Conservation (phyloP, 2,113 vertebrate genomes). For the Motacilla alba region DNA sequence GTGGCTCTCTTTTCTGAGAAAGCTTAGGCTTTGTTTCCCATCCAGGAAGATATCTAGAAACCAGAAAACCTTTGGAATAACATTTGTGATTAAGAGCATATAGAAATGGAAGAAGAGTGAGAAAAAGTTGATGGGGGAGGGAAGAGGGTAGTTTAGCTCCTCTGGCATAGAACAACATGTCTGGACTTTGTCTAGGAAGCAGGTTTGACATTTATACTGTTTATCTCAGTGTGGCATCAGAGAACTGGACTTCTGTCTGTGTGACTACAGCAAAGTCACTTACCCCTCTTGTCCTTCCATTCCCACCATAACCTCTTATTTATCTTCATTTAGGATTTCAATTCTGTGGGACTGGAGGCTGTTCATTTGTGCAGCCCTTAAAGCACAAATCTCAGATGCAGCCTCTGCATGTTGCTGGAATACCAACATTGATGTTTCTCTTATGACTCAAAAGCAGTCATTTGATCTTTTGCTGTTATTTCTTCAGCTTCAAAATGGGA, state of each 20-base stretch:
- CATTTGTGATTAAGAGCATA: background rate
- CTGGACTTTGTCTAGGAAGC: conserved; percentile 11
- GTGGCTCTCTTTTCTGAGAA: background rate
- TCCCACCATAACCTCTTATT: background rate
- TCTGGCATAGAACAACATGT: background rate
- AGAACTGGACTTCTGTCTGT: conserved; percentile 3
- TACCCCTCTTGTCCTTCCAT: background rate
- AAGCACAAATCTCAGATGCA: background rate
- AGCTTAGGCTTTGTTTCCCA: background rate
- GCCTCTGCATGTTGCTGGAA: background rate
- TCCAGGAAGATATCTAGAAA: background rate
- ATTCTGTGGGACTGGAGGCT: background rate
- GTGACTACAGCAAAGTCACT: background rate
- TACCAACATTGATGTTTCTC: background rate
- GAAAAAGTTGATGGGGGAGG: background rate
- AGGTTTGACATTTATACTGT: conserved; percentile 25
- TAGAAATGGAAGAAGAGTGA: background rate
- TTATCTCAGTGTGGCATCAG: conserved; percentile 6
- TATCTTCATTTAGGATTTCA: background rate
- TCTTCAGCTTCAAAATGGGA: background rate
- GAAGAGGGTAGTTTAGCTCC: background rate
- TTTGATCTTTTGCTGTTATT: background rate
- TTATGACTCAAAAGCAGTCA: background rate
- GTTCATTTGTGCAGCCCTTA: background rate
- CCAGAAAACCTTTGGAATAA: background rate